Base-by-base conservation (phyloP, 1,140 invertebrate genomes). In the Drosophila tsacasi region DNA sequence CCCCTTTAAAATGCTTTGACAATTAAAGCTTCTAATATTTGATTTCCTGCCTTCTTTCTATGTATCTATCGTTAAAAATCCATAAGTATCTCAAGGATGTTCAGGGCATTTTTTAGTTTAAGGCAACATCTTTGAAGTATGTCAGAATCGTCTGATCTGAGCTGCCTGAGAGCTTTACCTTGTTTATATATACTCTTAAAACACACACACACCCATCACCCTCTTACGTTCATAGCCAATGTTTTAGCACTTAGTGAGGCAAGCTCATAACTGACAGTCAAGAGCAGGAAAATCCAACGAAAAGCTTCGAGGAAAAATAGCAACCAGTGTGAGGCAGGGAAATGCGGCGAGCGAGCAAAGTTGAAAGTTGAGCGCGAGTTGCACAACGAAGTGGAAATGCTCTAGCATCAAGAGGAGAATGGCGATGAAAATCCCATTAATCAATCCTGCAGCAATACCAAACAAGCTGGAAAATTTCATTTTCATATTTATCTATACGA, bases 381-480 rank as follows among this genome's bases (percentile, higher is more conserved):
- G 17, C 44, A 60, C 42, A 42, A 59, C 67, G 69, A 73, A 73
- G 44, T 30, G 37, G 55, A 39, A 42, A 59, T 50, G 30, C 69
- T 72, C 69, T 73, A 60, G 17, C 37, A 39, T 27, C 35, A 12
- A 5, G 15, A n/a, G 42, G 32, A 50, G 17, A n/a, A 46, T 39
- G 61, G 59, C 78, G 65, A 81, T 90, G 85, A 81, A 85, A 71
- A 74, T 76, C 46, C 81, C 78, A 89, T 89, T 89, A 82, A 90
- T 82, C 85, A 91, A 85, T 74, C 64, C 71, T 55, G 35, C 62
- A 76, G 68, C 75, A 82, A 89, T 61, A 89, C 79, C 83, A 85
- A 87, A 89, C 85, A 90, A 89, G 75, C 78, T 85, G 86, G 85
- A 90, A 90, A 89, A 90, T 90, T 76, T 79, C 71, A 79, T 85